Conservation (phyloP, 2,113 vertebrate species). For the Potamarius usumacintae region DNA sequence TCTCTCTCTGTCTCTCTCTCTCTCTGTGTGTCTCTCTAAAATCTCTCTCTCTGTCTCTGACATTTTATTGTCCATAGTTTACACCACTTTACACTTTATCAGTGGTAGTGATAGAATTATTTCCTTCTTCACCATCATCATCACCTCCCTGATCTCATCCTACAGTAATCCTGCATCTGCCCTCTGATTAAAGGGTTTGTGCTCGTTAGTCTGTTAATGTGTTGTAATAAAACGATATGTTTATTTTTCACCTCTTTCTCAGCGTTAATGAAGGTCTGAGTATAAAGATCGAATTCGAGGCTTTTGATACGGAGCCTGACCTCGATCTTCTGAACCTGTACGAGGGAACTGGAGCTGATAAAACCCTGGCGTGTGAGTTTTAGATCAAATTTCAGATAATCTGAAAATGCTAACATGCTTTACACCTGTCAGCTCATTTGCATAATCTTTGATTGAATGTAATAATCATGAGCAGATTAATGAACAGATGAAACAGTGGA, state of each 20-base stretch:
- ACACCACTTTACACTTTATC: no score
- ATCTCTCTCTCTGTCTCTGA: no score
- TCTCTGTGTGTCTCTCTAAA: no score
- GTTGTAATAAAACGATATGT: neutral
- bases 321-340: conserved; percentile 60
- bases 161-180: neutral
- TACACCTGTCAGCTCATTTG: neutral
- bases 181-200: neutral
- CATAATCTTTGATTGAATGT: neutral
- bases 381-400: neutral
- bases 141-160: no score
- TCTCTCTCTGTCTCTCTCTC: no score
- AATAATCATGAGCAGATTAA: no score
- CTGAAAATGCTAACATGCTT: neutral
- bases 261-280: conserved; percentile 63
- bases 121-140: neutral
- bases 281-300: conserved; percentile 58
- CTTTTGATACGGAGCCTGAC: conserved; percentile 62
- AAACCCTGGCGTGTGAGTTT: conserved; percentile 60
- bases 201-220: neutral
- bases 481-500: neutral
- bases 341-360: conserved; percentile 61
- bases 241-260: conserved; percentile 1
- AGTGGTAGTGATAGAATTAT: neutral
- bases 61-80: no score